Evolutionary conservation across 2,888 invertebrate genomes (phyloP), one percentile per base, ranked within the genome.

Genomic region (Mythimna loreyi): DNA sequence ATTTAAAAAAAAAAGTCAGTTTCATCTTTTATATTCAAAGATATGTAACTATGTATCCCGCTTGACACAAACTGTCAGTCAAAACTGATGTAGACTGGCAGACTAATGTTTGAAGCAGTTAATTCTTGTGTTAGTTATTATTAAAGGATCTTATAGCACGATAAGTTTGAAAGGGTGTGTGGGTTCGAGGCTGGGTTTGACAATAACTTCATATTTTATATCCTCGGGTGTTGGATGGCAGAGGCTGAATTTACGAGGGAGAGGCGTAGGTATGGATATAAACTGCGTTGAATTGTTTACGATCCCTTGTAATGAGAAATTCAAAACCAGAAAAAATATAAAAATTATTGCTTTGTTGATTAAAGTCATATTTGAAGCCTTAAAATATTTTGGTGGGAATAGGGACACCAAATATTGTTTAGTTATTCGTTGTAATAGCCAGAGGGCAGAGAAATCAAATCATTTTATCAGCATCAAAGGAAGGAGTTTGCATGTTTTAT

Each of bases 201-300:
- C 87, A 82, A 90, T 90, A 89, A 90, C 89, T 89, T 89, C 85
- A 89, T 87, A 90, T 89, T 90, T 91, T 89, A 91, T 85, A 82
- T 82, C 83, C 66, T 33, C 64, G 78, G 79, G 86, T 90, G 88
- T 88, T 85, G 85, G 85, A 78, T 82, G 80, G 80, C 75, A 73
- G 77, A 81, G 80, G 73, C 73, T 58, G 63, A 87, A 88, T 91
- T 92, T 92, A 92, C 83, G 89, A 85, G 81, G 83, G 75, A 86
- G 78, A 83, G 82, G 82, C 81, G 72, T 55, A 33, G 79, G 85
- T 83, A 84, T 85, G 87, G 86, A 87, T 89, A 88, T 89, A 88
- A 89, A 86, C 84, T 83, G 76, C 80, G 80, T 78, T 78, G 87
- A 88, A 88, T 87, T 89, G 87, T 90, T 91, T 90, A 92, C 84